Percentiles rank a stretch among this genome's conserved stretches.
Evolutionary conservation across 2,888 invertebrate species (phyloP).

Genomic region (Sturmia bella): DNA sequence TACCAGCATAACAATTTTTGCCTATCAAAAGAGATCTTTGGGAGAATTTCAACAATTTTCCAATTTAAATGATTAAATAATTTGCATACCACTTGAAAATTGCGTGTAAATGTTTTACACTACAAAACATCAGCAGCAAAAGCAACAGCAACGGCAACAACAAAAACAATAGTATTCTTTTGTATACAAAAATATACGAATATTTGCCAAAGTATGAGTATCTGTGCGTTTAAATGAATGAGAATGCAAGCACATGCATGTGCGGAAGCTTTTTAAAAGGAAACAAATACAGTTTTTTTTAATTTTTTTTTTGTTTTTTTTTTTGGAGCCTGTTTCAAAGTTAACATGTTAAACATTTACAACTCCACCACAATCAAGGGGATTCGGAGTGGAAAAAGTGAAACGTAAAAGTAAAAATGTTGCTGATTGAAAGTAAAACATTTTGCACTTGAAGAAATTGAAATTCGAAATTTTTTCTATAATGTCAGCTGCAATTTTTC

Average conservation of each 20-base stretch:
- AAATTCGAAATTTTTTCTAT: neutral
- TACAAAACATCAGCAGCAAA: too few relatives aligned
- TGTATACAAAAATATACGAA: neutral
- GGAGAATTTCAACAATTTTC: slow-evolving; percentile 79
- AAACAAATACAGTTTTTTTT: slow-evolving; percentile 54
- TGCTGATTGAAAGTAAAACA: slow-evolving; percentile 49
- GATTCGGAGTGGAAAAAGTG: slow-evolving; percentile 31
- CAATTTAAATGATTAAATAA: slow-evolving; percentile 81
- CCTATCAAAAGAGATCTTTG: slow-evolving; percentile 65
- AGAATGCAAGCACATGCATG: neutral
- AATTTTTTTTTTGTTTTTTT: neutral
- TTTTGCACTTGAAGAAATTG: slow-evolving; percentile 40
- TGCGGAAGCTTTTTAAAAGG: slow-evolving; percentile 15
- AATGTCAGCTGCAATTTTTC: too few relatives aligned
- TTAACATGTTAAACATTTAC: slow-evolving; percentile 4
- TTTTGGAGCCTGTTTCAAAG: neutral
- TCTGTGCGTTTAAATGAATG: neutral
- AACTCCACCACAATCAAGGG: slow-evolving; percentile 25
- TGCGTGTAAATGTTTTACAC: slow-evolving; percentile 77
- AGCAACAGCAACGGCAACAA: too few relatives aligned
- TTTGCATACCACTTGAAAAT: slow-evolving; percentile 80
- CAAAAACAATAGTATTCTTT: slow-evolving; percentile 47
- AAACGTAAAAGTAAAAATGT: slow-evolving; percentile 54
- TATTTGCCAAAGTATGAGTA: neutral
- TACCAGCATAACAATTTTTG: slow-evolving; percentile 40